Base-by-base conservation (phyloP, 2,888 invertebrate species). In the Oscheius myriophilus region DNA sequence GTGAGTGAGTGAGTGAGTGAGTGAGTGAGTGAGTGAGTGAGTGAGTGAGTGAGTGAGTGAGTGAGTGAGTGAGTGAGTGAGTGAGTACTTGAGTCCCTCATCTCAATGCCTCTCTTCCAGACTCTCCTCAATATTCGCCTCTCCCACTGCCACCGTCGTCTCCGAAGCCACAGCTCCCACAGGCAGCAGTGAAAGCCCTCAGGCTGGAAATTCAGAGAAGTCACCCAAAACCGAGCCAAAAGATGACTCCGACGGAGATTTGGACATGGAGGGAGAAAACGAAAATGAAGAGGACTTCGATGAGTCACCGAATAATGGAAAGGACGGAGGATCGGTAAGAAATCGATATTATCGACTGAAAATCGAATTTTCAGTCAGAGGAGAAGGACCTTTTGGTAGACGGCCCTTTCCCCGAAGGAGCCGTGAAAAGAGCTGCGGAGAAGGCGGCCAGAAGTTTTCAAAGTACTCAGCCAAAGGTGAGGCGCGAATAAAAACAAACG, bases 401-500 rank as follows among this genome's bases (percentile, higher is more conserved):
- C 59, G 76, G 78, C 0, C 77, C 77, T 14, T 84, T 86, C 52
- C 84, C 84, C 16, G 83, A 82, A 58, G 86, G 84, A 18, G 86
- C 86, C 12, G 82, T 86, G 16, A 78, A 82, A 51, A 69, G 86
- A 69, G 86, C 86, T 2, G 85, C 85, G 7, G 85, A 86, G 58
- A 86, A 86, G 68, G 85, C 85, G 1, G 81, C 84, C 9, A 63
- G 84, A 58, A 79, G 78, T 53, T 86, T 84, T 69, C 82, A 84
- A 63, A 79, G 79, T 69, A 85, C 85, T 9, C 85, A 86, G 59
- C 86, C 86, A n/a, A 86, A 86, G 81, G 85, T 84, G 12, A 25
- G 59, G 41, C 14, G 14, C 23, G 33, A 33, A 33, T 33, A 33
- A n/a, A n/a, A n/a, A n/a, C n/a, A n/a, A n/a, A n/a, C n/a, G n/a